Evolutionary conservation across 2,888 invertebrate genomes (phyloP), one percentile per base, ranked within the genome.

Genomic region (Phoenoteleia sp.): DNA sequence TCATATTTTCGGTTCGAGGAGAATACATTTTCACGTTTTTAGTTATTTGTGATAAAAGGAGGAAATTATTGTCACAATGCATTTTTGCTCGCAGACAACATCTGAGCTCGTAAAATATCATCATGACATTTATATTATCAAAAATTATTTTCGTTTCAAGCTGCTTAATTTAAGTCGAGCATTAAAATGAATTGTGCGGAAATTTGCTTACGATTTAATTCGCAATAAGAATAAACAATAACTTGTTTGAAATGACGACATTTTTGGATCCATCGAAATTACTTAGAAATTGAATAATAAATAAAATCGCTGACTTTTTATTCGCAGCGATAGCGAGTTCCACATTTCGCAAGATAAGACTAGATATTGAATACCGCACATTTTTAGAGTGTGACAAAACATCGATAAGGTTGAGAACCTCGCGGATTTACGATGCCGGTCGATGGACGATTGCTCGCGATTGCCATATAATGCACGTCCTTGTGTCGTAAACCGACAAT

Each of bases 351-450:
- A 25, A 60, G 39, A 79, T 81, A 67, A 75, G 29, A 45, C 45
- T 33, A 62, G 58, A 52, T 36, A 62, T 66, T 39, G 67, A 74
- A 81, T 74, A 27, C 21, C 58, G 19, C 19, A 58, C 33, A 76
- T 66, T 58, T 56, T 81, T 49, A 69, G 47, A 76, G 56, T 64
- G 71, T 69, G 81, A 56, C 80, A 54, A 66, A 47, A 45, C 83
- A 87, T 92, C 92, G 91, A 93, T 91, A 91, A 92, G 91, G 91
- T 93, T 93, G 93, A 92, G 93, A 93, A 92, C 90, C 91, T 85
- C 87, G 87, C 84, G 89, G 88, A 93, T 93, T 93, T 93, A 93
- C 91, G 93, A 93, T 92, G 90, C 90, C 90, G 91, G 88, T 87
- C 88, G 91, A 86, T 88, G 90, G 92, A 93, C 93, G 93, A 93